Conservation (phyloP, 2,888 invertebrate species). For the Athripsodes cinereus region DNA sequence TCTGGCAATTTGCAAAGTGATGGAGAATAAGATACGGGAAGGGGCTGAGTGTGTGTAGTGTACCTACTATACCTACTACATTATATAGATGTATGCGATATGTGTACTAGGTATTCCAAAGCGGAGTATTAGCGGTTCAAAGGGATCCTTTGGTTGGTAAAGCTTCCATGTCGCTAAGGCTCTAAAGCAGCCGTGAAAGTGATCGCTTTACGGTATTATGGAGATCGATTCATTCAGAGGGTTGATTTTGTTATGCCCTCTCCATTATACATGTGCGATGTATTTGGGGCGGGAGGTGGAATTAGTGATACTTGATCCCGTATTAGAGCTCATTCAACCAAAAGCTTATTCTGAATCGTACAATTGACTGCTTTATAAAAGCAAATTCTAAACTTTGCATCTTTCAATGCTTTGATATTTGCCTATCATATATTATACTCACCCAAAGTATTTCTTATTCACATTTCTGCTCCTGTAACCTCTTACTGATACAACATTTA, state of each 20-base stretch:
- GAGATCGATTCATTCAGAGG: conserved; percentile 25
- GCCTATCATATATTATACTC: too few relatives aligned
- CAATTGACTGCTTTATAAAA: conserved; percentile 8
- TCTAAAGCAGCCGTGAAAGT: conserved; percentile 26
- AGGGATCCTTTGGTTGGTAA: conserved; percentile 4
- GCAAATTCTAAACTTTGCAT: too few relatives aligned
- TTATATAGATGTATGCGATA: too few relatives aligned
- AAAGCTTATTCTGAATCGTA: neutral
- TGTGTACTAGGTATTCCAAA: too few relatives aligned
- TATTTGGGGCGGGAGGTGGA: conserved; percentile 4
- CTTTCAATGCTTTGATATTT: too few relatives aligned
- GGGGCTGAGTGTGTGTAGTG: too few relatives aligned
- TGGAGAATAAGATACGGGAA: neutral
- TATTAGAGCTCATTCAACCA: conserved; percentile 6
- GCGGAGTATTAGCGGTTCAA: conserved; percentile 3
- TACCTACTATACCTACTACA: too few relatives aligned
- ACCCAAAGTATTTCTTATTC: too few relatives aligned
- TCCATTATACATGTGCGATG: neutral
- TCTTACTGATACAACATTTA: too few relatives aligned
- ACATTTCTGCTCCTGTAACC: too few relatives aligned
- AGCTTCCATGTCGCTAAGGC: conserved; percentile 3
- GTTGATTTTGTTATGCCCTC: conserved; percentile 24
- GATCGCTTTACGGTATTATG: conserved; percentile 28
- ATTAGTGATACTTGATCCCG: conserved; percentile 13
- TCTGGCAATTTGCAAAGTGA: neutral